Evolutionary conservation across 2,888 invertebrate species (phyloP), one percentile per base, ranked within the genome.

Genomic region (Mylabris sibirica): DNA sequence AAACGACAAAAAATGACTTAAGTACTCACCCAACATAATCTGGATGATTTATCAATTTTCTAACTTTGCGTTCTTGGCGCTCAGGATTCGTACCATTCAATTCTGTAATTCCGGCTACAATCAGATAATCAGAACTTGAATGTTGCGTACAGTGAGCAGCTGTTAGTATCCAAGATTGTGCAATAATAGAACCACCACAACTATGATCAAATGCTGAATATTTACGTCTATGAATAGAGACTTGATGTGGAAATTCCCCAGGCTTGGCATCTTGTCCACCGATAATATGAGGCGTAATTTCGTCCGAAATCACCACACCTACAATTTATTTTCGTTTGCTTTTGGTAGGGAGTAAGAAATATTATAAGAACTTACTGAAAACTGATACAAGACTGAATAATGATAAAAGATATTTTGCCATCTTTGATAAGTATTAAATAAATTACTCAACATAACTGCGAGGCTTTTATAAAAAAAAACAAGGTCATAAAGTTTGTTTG

Each of bases 341-440:
- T n/a, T n/a, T 26, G 26, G 2, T 87, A 1, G 88, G 87, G 0
- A 89, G 89, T 2, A n/a, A n/a, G n/a, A n/a, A n/a, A n/a, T n/a
- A n/a, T n/a, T n/a, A n/a, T n/a, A n/a, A n/a, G n/a, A n/a, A n/a
- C n/a, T n/a, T n/a, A n/a, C n/a, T n/a, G n/a, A n/a, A n/a, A n/a
- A n/a, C n/a, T n/a, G n/a, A n/a, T n/a, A n/a, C n/a, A n/a, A n/a
- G n/a, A n/a, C n/a, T n/a, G n/a, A n/a, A n/a, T n/a, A n/a, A n/a
- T n/a, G n/a, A n/a, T n/a, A n/a, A n/a, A n/a, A n/a, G n/a, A n/a
- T n/a, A n/a, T n/a, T n/a, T n/a, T n/a, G n/a, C n/a, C n/a, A n/a
- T n/a, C n/a, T n/a, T n/a, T n/a, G n/a, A n/a, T n/a, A n/a, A n/a
- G n/a, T n/a, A n/a, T n/a, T n/a, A n/a, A n/a, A n/a, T n/a, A n/a